phyloP scores from a whole-genome alignment of 1,140 invertebrate genomes.

The Drosophila lacertosa region DNA sequence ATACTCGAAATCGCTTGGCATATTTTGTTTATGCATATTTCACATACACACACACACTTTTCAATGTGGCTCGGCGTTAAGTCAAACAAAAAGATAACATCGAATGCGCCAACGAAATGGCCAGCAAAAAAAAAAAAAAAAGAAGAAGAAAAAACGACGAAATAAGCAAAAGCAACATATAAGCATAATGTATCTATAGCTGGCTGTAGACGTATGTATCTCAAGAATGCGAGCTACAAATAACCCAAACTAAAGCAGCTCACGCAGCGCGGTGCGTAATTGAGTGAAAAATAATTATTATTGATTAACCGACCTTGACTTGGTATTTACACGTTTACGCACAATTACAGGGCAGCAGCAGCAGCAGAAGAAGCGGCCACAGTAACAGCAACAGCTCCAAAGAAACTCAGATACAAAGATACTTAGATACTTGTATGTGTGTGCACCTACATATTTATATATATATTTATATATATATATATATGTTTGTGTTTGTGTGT shows the following conservation, averaged over 20 bases:
- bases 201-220: slow-evolving; percentile 2
- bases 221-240: slow-evolving; percentile 34
- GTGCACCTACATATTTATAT: too few species aligned
- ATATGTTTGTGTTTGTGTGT: slow-evolving; percentile 6
- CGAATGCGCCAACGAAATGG: slow-evolving; percentile 18
- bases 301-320: slow-evolving; percentile 82
- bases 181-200: slow-evolving; percentile 15
- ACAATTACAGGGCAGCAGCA: slow-evolving; percentile 61
- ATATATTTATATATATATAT: too few species aligned
- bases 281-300: slow-evolving; percentile 82
- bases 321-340: slow-evolving; percentile 80
- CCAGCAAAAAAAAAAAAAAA: slow-evolving; percentile 11
- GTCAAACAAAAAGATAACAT: slow-evolving; percentile 54
- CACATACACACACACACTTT: slow-evolving; percentile 45
- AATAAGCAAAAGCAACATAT: slow-evolving; percentile 19
- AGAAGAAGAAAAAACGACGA: slow-evolving; percentile 12
- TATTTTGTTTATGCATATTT: slow-evolving; percentile 75
- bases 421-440: slow-evolving; percentile 12
- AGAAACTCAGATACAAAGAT: slow-evolving; percentile 17
- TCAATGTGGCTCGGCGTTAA: slow-evolving; percentile 42
- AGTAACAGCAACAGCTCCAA: slow-evolving; percentile 6
- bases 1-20: slow-evolving; percentile 58
- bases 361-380: slow-evolving; percentile 28
- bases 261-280: slow-evolving; percentile 57
- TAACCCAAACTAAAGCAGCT: slow-evolving; percentile 20